Conservation (phyloP, 2,888 invertebrate genomes). For the Cheilosia soror region DNA sequence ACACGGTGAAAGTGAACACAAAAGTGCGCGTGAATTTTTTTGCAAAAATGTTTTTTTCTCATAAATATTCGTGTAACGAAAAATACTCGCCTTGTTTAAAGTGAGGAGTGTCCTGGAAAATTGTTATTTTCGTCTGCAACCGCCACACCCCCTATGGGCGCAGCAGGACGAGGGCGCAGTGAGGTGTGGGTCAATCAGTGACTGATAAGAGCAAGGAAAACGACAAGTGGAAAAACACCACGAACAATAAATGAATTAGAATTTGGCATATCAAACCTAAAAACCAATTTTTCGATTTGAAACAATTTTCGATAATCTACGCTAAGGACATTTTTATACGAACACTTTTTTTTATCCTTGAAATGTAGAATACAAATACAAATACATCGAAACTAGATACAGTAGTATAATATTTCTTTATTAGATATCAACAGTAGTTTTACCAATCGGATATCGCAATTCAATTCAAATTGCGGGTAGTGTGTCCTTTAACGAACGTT, state of each 20-base stretch:
- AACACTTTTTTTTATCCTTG: slow-evolving; percentile 32
- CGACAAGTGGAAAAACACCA: slow-evolving; percentile 38
- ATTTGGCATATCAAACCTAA: slow-evolving; percentile 67
- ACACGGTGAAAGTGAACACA: slow-evolving; percentile 61
- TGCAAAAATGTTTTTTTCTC: slow-evolving; percentile 22
- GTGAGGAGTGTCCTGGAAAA: slow-evolving; percentile 33
- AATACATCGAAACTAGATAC: not conserved
- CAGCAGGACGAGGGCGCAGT: not conserved
- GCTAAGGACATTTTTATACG: slow-evolving; percentile 57
- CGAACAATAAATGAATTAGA: slow-evolving; percentile 54
- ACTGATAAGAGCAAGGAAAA: slow-evolving; percentile 47
- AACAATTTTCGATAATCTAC: slow-evolving; percentile 26
- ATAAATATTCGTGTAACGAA: slow-evolving; percentile 1
- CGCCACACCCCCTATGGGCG: slow-evolving; percentile 46
- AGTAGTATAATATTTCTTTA: not conserved
- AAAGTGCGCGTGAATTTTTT: slow-evolving; percentile 38
- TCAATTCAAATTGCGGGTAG: not conserved
- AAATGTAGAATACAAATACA: not conserved
- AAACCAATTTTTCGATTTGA: slow-evolving; percentile 48
- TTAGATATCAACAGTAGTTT: slow-evolving; percentile 26
- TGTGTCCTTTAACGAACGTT: slow-evolving; percentile 20
- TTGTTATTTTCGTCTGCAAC: slow-evolving; percentile 9
- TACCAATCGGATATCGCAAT: slow-evolving; percentile 9
- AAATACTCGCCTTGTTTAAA: not conserved
- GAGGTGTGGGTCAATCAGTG: slow-evolving; percentile 37